Evolutionary conservation across 2,888 invertebrate species (phyloP).

Genomic region (Drosophila mimetica): DNA sequence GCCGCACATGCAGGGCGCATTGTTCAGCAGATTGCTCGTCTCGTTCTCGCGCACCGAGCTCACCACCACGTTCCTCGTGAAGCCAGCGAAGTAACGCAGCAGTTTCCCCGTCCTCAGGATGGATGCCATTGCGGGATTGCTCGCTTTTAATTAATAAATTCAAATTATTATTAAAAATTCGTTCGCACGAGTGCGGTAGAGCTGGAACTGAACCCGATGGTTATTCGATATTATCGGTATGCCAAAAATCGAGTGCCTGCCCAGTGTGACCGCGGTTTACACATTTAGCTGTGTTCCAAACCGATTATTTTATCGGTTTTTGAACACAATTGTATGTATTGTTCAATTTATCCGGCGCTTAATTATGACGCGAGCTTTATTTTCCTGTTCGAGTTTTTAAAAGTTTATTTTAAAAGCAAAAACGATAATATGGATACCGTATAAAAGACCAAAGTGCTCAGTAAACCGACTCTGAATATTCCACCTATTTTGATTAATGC

Average conservation of each 20-base stretch:
- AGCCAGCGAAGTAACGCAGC: conserved; percentile 89
- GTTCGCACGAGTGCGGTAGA: conserved; percentile 13
- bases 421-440: too few relatives aligned
- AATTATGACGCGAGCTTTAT: too few relatives aligned
- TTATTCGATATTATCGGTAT: background rate
- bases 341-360: too few relatives aligned
- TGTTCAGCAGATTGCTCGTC: conserved; percentile 85
- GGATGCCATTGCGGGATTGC: conserved; percentile 78
- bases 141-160: conserved; percentile 53
- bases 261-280: too few relatives aligned
- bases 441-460: too few relatives aligned
- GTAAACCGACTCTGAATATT: too few relatives aligned
- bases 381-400: too few relatives aligned
- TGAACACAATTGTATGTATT: too few relatives aligned
- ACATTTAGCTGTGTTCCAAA: background rate
- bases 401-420: too few relatives aligned
- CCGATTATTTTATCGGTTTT: too few relatives aligned
- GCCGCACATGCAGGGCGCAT: conserved; percentile 85
- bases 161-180: conserved; percentile 34
- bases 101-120: conserved; percentile 89
- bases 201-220: background rate
- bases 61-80: conserved; percentile 88
- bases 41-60: conserved; percentile 88
- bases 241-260: background rate
- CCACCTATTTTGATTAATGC: too few relatives aligned